Evolutionary conservation across 2,888 invertebrate genomes (phyloP).

Genomic region (Smittia aterrima): DNA sequence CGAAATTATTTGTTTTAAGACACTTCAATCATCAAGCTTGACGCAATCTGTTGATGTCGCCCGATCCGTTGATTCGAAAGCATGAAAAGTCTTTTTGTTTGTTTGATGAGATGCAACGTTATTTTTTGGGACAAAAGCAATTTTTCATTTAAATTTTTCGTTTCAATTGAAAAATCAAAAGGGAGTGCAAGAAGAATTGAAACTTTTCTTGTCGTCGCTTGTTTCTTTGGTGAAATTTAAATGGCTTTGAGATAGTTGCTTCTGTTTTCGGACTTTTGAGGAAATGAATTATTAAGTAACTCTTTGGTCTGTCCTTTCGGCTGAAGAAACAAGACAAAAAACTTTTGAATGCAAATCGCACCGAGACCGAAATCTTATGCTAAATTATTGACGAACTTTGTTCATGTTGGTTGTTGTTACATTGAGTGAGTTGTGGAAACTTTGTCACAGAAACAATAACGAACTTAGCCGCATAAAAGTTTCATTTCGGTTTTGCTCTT

Average conservation of each 20-base stretch:
- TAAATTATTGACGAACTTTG: background rate
- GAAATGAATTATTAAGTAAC: constrained; percentile 21
- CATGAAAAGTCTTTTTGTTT: background rate
- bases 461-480: background rate
- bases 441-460: background rate
- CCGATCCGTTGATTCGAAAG: background rate
- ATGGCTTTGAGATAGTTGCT: background rate
- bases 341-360: background rate
- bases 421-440: background rate
- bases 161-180: background rate
- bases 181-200: background rate
- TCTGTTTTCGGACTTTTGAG: background rate
- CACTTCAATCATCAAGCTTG: no score
- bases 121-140: constrained; percentile 2
- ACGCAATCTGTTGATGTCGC: no score
- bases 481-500: background rate
- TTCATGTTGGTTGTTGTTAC: background rate
- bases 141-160: constrained; percentile 18
- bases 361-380: background rate
- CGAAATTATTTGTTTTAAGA: no score
- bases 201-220: background rate
- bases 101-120: background rate
- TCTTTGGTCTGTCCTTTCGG: no score
- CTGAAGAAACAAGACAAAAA: no score
- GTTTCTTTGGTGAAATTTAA: background rate